phyloP scores from a whole-genome alignment of 1,140 invertebrate species.

The Colletes latitarsis region DNA sequence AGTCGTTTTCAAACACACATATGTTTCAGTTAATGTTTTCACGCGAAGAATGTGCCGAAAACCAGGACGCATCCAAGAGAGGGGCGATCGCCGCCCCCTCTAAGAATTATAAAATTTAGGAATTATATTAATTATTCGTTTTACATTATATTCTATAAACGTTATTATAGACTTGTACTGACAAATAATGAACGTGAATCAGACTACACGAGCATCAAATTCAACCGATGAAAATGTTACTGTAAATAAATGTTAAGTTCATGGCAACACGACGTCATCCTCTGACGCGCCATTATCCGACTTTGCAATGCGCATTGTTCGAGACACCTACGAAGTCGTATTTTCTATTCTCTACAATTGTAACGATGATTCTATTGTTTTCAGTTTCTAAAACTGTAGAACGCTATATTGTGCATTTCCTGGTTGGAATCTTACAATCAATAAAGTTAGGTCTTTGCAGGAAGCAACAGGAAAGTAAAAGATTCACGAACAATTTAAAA shows the following conservation, averaged over 20 bases:
- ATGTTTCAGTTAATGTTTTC: not conserved
- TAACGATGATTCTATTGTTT: not conserved
- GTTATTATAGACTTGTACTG: too few species aligned
- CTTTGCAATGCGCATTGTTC: slow-evolving; percentile 61
- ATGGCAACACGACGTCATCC: slow-evolving; percentile 66
- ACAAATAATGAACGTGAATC: too few species aligned
- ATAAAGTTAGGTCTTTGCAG: not conserved
- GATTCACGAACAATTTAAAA: not conserved
- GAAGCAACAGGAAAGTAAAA: not conserved
- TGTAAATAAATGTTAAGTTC: slow-evolving; percentile 66
- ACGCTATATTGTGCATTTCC: not conserved
- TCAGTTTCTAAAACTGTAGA: too few species aligned
- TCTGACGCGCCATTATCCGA: slow-evolving; percentile 67
- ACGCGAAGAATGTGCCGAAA: not conserved
- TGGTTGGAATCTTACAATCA: not conserved
- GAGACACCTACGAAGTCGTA: slow-evolving; percentile 16
- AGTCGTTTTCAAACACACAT: not conserved
- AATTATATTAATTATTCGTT: too few species aligned
- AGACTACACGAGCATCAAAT: not conserved
- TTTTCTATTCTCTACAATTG: not conserved
- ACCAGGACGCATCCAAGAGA: slow-evolving; percentile 24
- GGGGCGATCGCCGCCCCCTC: not conserved
- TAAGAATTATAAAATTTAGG: too few species aligned
- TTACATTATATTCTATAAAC: too few species aligned
- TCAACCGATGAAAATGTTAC: slow-evolving; percentile 29